Evolutionary conservation across 2,888 invertebrate genomes (phyloP).

Genomic region (Cryptus viduatorius): DNA sequence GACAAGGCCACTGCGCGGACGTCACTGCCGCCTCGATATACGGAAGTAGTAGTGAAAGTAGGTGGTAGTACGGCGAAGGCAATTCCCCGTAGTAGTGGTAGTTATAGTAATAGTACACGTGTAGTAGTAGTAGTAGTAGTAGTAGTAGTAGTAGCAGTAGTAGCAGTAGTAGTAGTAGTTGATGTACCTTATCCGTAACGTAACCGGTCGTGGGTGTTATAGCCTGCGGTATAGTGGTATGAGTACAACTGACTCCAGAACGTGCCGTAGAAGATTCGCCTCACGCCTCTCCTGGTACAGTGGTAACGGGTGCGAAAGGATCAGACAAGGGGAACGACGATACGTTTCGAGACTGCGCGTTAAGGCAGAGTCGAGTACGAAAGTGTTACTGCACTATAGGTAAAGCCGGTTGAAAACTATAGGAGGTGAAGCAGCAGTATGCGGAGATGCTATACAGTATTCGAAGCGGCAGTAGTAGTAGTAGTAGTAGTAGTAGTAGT

Average conservation of each 20-base stretch:
- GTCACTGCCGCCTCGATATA: conserved; percentile 32
- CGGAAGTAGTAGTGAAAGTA: conserved; percentile 58
- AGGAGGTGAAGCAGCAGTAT: conserved; percentile 10
- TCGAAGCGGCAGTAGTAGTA: conserved; percentile 52
- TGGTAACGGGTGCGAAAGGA: conserved; percentile 53
- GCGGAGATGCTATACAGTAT: conserved; percentile 46
- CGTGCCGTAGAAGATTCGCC: conserved; percentile 15
- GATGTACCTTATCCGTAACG: background rate
- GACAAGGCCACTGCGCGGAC: conserved; percentile 39
- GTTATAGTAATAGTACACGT: background rate
- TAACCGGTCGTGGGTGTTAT: background rate
- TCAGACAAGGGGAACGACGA: conserved; percentile 57
- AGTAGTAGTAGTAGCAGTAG: background rate
- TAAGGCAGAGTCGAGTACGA: conserved; percentile 30
- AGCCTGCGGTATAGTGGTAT: conserved; percentile 16
- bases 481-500: conserved; percentile 50
- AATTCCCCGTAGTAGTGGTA: background rate
- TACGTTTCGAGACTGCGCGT: conserved; percentile 56
- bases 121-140: background rate
- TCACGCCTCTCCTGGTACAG: conserved; percentile 33
- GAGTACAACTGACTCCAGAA: conserved; percentile 14
- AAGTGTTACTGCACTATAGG: conserved; percentile 19
- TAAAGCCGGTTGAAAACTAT: conserved; percentile 41
- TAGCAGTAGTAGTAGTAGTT: background rate
- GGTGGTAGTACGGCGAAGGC: conserved; percentile 42